These are phyloP conservation scores for Xanthostigma xanthostigma DNA, from an alignment of 2,888 invertebrate species.

Conservation along the genomic window DNA sequence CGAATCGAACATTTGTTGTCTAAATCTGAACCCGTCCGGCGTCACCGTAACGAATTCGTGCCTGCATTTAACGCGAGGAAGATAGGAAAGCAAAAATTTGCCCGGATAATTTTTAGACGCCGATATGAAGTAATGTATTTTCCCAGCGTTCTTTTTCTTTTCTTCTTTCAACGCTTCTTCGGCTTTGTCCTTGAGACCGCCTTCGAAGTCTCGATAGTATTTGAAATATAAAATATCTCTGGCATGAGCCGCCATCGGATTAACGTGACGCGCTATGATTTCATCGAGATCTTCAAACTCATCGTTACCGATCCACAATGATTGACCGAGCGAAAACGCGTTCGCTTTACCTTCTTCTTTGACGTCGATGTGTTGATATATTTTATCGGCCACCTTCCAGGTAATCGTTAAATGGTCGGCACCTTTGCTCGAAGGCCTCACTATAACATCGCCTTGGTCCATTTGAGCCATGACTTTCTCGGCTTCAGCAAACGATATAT, in stretches of 20 bases:
- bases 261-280: slow-evolving; percentile 92
- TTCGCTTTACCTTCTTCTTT: slow-evolving; percentile 93
- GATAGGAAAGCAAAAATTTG: slow-evolving; percentile 85
- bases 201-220: slow-evolving; percentile 66
- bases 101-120: slow-evolving; percentile 78
- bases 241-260: slow-evolving; percentile 90
- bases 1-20: slow-evolving; percentile 76
- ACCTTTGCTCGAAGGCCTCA: slow-evolving; percentile 94
- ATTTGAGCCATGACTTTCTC: slow-evolving; percentile 79
- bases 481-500: slow-evolving; percentile 85
- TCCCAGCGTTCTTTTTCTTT: slow-evolving; percentile 71
- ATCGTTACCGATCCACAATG: slow-evolving; percentile 75
- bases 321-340: slow-evolving; percentile 81
- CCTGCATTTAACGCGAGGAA: slow-evolving; percentile 68
- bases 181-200: slow-evolving; percentile 71
- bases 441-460: slow-evolving; percentile 94
- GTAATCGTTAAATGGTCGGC: slow-evolving; percentile 92
- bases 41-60: slow-evolving; percentile 88
- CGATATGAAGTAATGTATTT: slow-evolving; percentile 78
- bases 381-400: slow-evolving; percentile 92
- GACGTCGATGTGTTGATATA: slow-evolving; percentile 94
- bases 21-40: slow-evolving; percentile 84
- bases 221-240: slow-evolving; percentile 84
- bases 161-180: slow-evolving; percentile 81
- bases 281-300: slow-evolving; percentile 99